Base-by-base conservation (phyloP, 2,888 invertebrate genomes). In the Cheilosia impressa region DNA sequence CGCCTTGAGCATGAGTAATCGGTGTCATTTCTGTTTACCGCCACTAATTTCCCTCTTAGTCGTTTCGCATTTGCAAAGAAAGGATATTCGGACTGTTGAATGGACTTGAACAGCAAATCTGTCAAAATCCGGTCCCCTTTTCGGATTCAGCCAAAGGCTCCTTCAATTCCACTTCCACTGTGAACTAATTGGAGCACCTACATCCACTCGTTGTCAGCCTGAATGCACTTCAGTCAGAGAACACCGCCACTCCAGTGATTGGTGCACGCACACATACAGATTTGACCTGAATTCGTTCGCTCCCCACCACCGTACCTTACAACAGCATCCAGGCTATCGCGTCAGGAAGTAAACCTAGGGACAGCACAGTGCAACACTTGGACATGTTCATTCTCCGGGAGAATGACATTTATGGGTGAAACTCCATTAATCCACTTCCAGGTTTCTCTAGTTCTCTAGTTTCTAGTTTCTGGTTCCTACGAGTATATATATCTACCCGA, bases 321-420 rank as follows among this genome's bases (percentile, higher is more conserved):
- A 31, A 31, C 38, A 10, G 2, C 10, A 34, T 10, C 38, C 38
- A 38, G 38, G 13, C 38, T 13, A 38, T 38, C 13, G 38, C 31
- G 66, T 55, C 73, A 80, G 80, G 80, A 80, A 73, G 76, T 75
- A 19, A 57, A 34, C 57, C 69, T 77, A 76, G 81, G 77, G 71
- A 77, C 58, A 41, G 19, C 17, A 22, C 15, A 55, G 41, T 45
- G 34, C 73, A 63, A 43, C 68, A 63, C 68, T 83, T 69, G 73
- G 69, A 73, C 83, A 68, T 63, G 78, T 65, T 68, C 69, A 65
- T 73, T 63, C 58, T 45, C 58, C 83, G 69, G 62, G 24, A 63
- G 57, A 73, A 73, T 79, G 83, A 83, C 83, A 83, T 83, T 83
- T 83, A 83, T 83, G 73, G 83, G 78, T 83, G 83, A 83, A 83